These are phyloP conservation scores for Apus apus DNA, from an alignment of 2,113 vertebrate species.

Conservation along the genomic window DNA sequence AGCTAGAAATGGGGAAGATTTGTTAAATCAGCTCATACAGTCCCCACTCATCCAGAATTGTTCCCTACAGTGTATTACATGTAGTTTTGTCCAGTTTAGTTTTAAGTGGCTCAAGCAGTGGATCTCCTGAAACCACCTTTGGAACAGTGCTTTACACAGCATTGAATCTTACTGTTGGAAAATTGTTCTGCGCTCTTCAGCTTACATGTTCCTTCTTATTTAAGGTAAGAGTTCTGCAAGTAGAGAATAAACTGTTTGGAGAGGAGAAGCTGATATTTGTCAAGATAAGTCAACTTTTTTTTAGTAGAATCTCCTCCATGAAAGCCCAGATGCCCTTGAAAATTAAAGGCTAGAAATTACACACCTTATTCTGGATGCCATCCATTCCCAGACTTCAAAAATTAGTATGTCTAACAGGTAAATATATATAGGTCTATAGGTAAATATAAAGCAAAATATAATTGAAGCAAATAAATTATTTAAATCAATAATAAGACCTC, in stretches of 20 bases:
- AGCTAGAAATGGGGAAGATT: not conserved
- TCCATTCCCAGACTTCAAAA: not conserved
- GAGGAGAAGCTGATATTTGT: not conserved
- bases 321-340: not conserved
- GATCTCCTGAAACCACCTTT: not conserved
- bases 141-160: not conserved
- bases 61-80: not conserved
- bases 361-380: not conserved
- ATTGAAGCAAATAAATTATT: not conserved
- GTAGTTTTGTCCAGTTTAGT: not conserved
- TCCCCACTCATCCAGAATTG: not conserved
- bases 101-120: not conserved
- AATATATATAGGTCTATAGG: too few relatives aligned
- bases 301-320: not conserved
- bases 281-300: not conserved
- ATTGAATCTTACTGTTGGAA: not conserved
- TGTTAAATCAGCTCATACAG: not conserved
- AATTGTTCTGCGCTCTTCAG: not conserved
- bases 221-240: not conserved
- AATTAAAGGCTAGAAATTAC: not conserved
- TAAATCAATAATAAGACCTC: not conserved
- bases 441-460: not conserved
- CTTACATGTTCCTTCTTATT: not conserved
- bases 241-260: not conserved
- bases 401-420: not conserved